Evolutionary conservation across 2,888 invertebrate species (phyloP), one percentile per base, ranked within the genome.

Genomic region (Pheosia gnoma): DNA sequence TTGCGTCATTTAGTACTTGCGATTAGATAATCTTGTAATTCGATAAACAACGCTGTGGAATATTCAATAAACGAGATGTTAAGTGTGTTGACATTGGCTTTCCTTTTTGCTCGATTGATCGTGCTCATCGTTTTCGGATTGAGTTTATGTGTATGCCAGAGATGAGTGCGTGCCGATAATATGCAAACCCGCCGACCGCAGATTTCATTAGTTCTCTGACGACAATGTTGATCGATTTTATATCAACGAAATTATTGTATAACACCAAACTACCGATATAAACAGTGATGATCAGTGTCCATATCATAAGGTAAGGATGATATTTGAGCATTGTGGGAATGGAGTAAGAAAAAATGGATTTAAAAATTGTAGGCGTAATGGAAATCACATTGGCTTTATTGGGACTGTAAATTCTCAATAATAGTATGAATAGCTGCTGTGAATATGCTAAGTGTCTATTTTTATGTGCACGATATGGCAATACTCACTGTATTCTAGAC

Each of bases 151-250:
- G 85, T 79, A 80, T 86, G 90, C 77, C 62, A 83, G 89, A 77
- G 87, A 86, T 63, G 88, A 67, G 70, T 87, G 91, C 67, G 70
- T 82, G 87, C 77, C 72, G 81, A 80, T 67, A 75, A 72, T 70
- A 73, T 73, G 79, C 89, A 88, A 89, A 90, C 91, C 90, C 89
- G 91, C 89, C 88, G 86, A 84, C 87, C 88, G 87, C 84, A 66
- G 25, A 66, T 59, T 9, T 1, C 4, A 36, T 36, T 52, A n/a
- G 55, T 57, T 52, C 55, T 60, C 49, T 60, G 45, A 58, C 25
- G 51, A 60, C 13, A 54, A 25, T 25, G 39, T 37, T 13, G 25
- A 47, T 25, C 25, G 9, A 37, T 41, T 51, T 57, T 41, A 39
- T 38, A 55, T 55, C 39, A n/a, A 55, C 11, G 38, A 6, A 39